Evolutionary conservation across 2,888 invertebrate genomes (phyloP), one percentile per base, ranked within the genome.

Genomic region (Catocala fraxini): DNA sequence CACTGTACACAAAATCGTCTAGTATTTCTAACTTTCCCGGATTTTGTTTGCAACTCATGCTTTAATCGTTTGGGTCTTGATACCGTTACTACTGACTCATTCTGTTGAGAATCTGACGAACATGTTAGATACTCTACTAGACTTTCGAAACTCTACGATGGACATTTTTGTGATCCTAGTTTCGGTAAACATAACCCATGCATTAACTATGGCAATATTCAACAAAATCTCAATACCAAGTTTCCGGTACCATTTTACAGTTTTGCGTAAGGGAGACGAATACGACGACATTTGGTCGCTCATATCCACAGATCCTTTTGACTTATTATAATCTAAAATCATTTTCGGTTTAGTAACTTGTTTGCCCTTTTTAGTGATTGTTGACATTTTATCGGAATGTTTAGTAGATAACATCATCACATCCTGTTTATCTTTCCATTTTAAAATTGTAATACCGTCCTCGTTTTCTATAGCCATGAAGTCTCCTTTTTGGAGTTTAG

Each of bases 191-290:
- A 74, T 56, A 41, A 77, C 56, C 57, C 59, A 62, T 51, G 77
- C 68, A 67, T 80, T 80, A 3, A 77, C 71, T 41, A 81, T 49
- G 47, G 75, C 70, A 33, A 73, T 79, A 59, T 75, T 75, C 56
- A 81, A 60, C 45, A 79, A 51, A 77, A 57, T 34, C 15, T 57
- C 43, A 45, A 57, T 73, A 43, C 64, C 79, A 48, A 81, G 58
- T 61, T 82, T 83, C 55, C 59, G 70, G 63, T 79, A 81, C 82
- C 81, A 84, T 60, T 79, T 80, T 9, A 82, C 53, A 51, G 73
- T 74, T 71, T 77, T 80, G 59, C 79, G 63, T 42, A 81, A 64
- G 42, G 77, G 72, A 46, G 73, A 56, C 6, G 70, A 62, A 59
- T 65, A 70, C 13, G 66, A 51, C 46, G 69, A 55, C 72, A 76